Conservation (phyloP, 2,888 invertebrate genomes). For the Leptodirus hochenwartii region DNA sequence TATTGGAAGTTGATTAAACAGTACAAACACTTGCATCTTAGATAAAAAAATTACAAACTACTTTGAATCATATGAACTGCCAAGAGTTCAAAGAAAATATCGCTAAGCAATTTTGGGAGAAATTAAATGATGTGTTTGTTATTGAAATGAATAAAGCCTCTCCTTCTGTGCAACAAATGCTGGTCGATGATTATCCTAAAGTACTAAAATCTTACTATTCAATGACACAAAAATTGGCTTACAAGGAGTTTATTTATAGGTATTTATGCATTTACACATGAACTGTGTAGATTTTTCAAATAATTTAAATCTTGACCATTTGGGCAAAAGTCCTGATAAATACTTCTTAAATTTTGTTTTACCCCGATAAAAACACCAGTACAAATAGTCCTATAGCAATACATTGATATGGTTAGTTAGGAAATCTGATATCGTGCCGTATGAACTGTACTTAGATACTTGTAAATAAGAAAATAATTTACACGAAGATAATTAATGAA, state of each 20-base stretch:
- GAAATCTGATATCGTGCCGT: too few relatives aligned
- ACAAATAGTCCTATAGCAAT: too few relatives aligned
- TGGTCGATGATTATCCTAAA: conserved; percentile 78
- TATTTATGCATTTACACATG: conserved; percentile 27
- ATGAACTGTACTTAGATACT: too few relatives aligned
- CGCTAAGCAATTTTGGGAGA: conserved; percentile 34
- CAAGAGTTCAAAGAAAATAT: conserved; percentile 28
- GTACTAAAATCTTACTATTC: conserved; percentile 66
- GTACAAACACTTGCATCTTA: conserved; percentile 18
- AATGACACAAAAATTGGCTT: conserved; percentile 49
- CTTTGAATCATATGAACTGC: conserved; percentile 29
- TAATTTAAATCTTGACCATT: too few relatives aligned
- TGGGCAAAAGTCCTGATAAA: too few relatives aligned
- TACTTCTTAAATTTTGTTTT: too few relatives aligned
- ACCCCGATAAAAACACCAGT: too few relatives aligned
- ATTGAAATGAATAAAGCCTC: conserved; percentile 35
- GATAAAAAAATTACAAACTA: conserved; percentile 30
- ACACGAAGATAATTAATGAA: neutral
- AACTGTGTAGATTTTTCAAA: too few relatives aligned
- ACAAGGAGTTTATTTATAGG: conserved; percentile 37
- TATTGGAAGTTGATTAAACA: conserved; percentile 4
- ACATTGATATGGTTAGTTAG: too few relatives aligned
- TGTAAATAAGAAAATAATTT: too few relatives aligned
- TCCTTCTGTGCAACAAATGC: conserved; percentile 50
- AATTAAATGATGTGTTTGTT: conserved; percentile 28